Conservation (phyloP, 2,888 invertebrate species). For the Argynnis bischoffii region DNA sequence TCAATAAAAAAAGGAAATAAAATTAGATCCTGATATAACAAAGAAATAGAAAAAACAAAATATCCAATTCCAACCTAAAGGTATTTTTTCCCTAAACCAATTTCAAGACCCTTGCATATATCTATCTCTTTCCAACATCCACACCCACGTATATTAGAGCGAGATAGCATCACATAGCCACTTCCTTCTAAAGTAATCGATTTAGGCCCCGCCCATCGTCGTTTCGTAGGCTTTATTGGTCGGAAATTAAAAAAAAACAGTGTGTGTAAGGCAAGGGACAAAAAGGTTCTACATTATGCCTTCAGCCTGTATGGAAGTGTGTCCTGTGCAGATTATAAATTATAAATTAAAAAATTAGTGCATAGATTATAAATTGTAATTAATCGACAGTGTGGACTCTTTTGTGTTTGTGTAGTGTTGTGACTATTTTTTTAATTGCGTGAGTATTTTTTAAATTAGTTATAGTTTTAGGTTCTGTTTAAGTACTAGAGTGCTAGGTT, state of each 20-base stretch:
- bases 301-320: slow-evolving; percentile 24
- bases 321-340: slow-evolving; percentile 13
- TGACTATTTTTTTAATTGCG: not conserved
- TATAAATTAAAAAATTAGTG: slow-evolving; percentile 7
- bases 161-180: slow-evolving; percentile 14
- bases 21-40: slow-evolving; percentile 6
- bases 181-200: slow-evolving; percentile 5
- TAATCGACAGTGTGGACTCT: not conserved
- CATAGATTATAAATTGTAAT: slow-evolving; percentile 2
- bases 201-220: slow-evolving; percentile 28
- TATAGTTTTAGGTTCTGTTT: not conserved
- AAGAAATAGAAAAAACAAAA: slow-evolving; percentile 20
- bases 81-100: slow-evolving; percentile 26
- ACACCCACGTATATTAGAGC: slow-evolving; percentile 7
- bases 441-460: not conserved
- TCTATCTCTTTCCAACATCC: slow-evolving; percentile 9
- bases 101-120: slow-evolving; percentile 26
- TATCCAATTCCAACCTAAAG: slow-evolving; percentile 17
- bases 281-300: slow-evolving; percentile 30
- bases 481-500: not conserved
- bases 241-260: slow-evolving; percentile 26
- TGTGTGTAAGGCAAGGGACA: slow-evolving; percentile 32
- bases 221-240: slow-evolving; percentile 34
- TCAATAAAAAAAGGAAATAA: not conserved
- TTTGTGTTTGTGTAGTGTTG: slow-evolving; percentile 10